Base-by-base conservation (phyloP, 2,888 invertebrate species). In the Spisula solida region DNA sequence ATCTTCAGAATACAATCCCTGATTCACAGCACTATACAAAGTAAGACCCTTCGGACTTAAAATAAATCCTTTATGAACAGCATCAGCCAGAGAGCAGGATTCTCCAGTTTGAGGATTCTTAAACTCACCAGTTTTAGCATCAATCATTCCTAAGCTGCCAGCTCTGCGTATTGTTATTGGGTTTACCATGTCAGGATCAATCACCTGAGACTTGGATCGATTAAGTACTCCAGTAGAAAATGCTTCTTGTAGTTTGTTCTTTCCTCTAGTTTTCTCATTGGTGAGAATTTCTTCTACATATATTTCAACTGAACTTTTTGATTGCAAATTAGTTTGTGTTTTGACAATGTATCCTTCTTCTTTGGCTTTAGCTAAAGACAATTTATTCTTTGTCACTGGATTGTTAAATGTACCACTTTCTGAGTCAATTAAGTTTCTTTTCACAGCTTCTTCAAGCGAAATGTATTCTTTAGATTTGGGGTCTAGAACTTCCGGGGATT, bases 391-490 rank as follows among this genome's bases (percentile, higher is more conserved):
- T 48, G 93, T 91, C 47, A 90, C 48, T 41, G 94, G 93, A 70
- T 95, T 93, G 47, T 87, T 94, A 85, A 93, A 94, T 16, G 85
- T 94, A 20, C 94, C 95, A 70, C 85, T 87, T 10, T 93, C 92
- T 82, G 93, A 84, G 87, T 95, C 93, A 75, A 95, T 92, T 12
- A 93, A 83, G 0, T 93, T 92, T 51, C 85, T 81, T n/a, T 90
- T 89, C 12, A 95, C 89, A 16, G 95, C 95, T 47, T 94, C 92
- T 29, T 94, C 90, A 48, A 95, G 88, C 12, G 95, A 92, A 10
- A 95, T 82, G 34, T 88, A 81, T 79, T 93, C 91, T 82, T 85
- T 96, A 70, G 98, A 96, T 98, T 98, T 90, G 98, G 97, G 95
- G 88, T 95, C 93, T 34, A 94, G 89, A 20, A 95, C 90, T 82